Percentiles rank a stretch among this genome's conserved stretches.
Conservation (phyloP, 1,140 invertebrate species). For the Drosophila carrolli region DNA sequence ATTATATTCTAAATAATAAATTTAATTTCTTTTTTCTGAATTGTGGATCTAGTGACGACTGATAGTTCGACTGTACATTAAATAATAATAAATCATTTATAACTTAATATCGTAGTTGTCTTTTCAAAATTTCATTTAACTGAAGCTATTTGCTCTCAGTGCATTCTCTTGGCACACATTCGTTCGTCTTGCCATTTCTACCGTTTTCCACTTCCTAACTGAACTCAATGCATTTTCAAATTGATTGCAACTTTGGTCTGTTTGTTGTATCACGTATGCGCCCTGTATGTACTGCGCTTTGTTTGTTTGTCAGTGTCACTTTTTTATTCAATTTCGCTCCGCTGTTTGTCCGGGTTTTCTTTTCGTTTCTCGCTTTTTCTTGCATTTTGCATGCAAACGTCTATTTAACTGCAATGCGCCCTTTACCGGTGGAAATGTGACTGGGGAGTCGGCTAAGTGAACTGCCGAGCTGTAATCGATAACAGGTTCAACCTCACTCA, state of each 20-base stretch:
- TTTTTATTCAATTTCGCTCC: conserved; percentile 74
- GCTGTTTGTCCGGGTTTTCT: conserved; percentile 75
- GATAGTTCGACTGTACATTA: too few species aligned
- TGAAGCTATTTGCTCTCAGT: neutral
- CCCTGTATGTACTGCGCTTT: conserved; percentile 33
- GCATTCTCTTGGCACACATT: conserved; percentile 30
- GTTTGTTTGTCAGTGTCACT: conserved; percentile 65
- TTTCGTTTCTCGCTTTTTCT: conserved; percentile 50
- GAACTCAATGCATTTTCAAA: conserved; percentile 67
- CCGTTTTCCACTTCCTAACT: conserved; percentile 20
- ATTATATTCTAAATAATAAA: too few species aligned
- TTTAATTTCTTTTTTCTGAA: too few species aligned
- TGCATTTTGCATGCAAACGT: conserved; percentile 78
- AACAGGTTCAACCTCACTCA: conserved; percentile 20
- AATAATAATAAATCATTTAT: too few species aligned
- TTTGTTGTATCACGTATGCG: conserved; percentile 58
- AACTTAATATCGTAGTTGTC: too few species aligned
- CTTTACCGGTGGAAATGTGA: conserved; percentile 37
- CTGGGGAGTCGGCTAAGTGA: conserved; percentile 58
- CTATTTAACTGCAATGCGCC: conserved; percentile 79
- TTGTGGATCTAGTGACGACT: too few species aligned
- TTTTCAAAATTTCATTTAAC: neutral
- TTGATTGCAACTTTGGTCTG: conserved; percentile 79
- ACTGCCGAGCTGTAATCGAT: conserved; percentile 75
- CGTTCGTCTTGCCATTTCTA: conserved; percentile 30